Evolutionary conservation across 2,888 invertebrate genomes (phyloP), one percentile per base, ranked within the genome.

Genomic region (Leptinotarsa tumamoca): DNA sequence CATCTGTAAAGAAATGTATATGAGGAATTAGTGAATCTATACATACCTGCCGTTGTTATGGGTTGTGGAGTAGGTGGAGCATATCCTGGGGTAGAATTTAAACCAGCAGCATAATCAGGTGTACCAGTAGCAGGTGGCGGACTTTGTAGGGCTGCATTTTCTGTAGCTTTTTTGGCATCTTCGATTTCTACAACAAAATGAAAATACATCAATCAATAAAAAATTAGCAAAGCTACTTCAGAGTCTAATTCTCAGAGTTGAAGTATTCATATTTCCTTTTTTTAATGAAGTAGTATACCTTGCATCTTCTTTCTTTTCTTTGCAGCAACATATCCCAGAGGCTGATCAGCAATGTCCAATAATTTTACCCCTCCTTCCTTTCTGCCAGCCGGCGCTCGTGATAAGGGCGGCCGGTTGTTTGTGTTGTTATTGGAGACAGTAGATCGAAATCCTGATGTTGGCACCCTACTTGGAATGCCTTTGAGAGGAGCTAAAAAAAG

Each of bases 361-460:
- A 98, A 90, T 89, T 98, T 98, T 82, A 98, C 97, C 75, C 98
- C 98, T 71, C 97, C 95, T 87, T 96, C 98, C 90, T 93, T 97
- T 83, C 92, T 93, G 72, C 91, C 93, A 71, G 91, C 94, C 51
- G 91, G 92, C 50, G 91, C 92, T 77, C 94, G 90, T 66, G 91
- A 90, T 74, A 92, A 86, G 69, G 92, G 91, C 15, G 92, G 91
- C 61, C 90, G 88, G 33, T 91, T 89, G 80, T 89, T 87, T 3
- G 90, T 85, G 17, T 90, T 89, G 72, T 88, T 89, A 23, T 89
- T 89, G 18, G 90, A 84, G 4, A 89, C 87, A n/a, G 90, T 88
- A 7, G 90, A 89, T 67, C 93, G 89, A 85, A 93, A 93, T 68
- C 94, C 94, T 33, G 92, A 92, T 1, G 92, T 90, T 21, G 94